These are phyloP conservation scores for Cyprinodon diabolis DNA, from an alignment of 2,797 vertebrate genomes.

Conservation along the genomic window DNA sequence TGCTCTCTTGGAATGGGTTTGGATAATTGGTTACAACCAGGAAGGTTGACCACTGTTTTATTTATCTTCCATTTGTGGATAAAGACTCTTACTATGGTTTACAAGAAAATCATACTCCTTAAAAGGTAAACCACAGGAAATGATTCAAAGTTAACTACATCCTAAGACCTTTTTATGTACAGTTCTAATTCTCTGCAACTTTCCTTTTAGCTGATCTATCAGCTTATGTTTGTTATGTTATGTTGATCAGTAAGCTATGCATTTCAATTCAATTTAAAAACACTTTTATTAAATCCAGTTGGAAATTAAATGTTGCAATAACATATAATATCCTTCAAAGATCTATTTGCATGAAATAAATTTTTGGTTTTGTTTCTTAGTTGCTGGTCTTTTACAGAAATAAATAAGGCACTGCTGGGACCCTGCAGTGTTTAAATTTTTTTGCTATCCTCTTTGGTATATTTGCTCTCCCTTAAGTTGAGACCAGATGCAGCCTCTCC, in stretches of 20 bases:
- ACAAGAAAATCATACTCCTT: not conserved
- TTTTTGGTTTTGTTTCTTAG: no score
- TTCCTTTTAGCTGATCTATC: not conserved
- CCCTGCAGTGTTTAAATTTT: not conserved
- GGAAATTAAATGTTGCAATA: no score
- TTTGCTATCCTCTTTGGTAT: not conserved
- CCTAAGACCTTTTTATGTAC: not conserved
- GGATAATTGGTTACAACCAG: not conserved
- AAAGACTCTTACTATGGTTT: not conserved
- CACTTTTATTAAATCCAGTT: no score
- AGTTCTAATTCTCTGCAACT: not conserved
- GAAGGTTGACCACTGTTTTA: not conserved
- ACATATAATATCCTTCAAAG: not conserved
- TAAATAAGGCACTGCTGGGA: not conserved
- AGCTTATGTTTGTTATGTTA: not conserved
- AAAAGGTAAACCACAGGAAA: not conserved
- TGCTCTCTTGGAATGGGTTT: not conserved
- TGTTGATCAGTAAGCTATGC: not conserved
- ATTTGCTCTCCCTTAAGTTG: conserved; percentile 34
- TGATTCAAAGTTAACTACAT: not conserved
- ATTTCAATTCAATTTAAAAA: no score
- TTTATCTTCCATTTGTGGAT: not conserved
- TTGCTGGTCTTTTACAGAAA: no score
- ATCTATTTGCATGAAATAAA: not conserved
- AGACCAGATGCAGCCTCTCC: conserved; percentile 69